Evolutionary conservation across 2,113 vertebrate species (phyloP).

Genomic region (Gymnarchus niloticus): DNA sequence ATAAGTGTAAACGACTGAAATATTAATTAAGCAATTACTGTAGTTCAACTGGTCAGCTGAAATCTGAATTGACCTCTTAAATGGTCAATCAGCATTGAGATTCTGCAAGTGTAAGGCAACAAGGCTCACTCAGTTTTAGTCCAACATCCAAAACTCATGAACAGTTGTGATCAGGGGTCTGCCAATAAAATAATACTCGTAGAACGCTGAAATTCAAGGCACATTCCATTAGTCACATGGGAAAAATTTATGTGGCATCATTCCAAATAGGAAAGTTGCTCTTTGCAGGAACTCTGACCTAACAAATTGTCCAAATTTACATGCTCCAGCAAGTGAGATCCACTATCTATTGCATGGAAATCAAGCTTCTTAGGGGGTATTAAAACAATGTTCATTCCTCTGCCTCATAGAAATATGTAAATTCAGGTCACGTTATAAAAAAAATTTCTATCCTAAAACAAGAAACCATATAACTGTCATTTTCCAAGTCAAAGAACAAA

Average conservation of each 20-base stretch:
- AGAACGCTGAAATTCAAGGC: not conserved
- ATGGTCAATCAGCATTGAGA: not conserved
- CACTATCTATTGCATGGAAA: not conserved
- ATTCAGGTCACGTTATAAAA: not conserved
- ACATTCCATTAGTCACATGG: not conserved
- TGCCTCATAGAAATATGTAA: not conserved
- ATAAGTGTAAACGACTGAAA: not conserved
- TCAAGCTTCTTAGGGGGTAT: not conserved
- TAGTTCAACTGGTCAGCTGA: not conserved
- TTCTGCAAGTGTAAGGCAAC: not conserved
- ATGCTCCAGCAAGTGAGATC: not conserved
- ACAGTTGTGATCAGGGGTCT: not conserved
- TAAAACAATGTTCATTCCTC: not conserved
- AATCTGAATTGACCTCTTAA: not conserved
- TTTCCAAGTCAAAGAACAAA: not conserved
- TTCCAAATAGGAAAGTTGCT: not conserved
- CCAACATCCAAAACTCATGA: not conserved
- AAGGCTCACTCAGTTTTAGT: not conserved
- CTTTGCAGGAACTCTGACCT: conserved; percentile 4
- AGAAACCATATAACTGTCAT: not conserved
- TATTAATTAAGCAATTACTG: not conserved
- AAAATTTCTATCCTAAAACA: not conserved
- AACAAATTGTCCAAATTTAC: not conserved
- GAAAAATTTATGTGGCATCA: not conserved
- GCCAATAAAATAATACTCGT: not conserved